These are phyloP conservation scores for Ichneumoninae sp. DNA, from an alignment of 2,888 invertebrate genomes.

Conservation along the genomic window DNA sequence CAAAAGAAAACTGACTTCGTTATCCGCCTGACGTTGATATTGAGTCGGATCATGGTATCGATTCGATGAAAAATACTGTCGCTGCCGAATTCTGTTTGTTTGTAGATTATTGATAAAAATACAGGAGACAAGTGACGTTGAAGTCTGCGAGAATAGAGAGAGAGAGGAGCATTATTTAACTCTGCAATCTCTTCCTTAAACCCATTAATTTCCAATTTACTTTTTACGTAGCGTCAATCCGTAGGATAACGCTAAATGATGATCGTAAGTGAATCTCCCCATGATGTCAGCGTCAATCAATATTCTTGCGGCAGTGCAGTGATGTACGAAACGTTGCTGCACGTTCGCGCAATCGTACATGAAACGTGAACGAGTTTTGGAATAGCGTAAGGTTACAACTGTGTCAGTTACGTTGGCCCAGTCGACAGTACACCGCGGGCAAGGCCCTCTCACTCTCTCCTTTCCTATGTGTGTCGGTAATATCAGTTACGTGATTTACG, in stretches of 20 bases:
- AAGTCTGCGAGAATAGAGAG: too few species aligned
- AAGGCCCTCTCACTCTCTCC: not conserved
- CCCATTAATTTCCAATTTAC: too few species aligned
- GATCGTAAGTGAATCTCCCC: not conserved
- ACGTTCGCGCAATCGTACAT: conserved; percentile 13
- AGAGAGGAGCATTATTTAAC: too few species aligned
- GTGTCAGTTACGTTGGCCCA: conserved; percentile 14
- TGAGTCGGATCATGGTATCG: too few species aligned
- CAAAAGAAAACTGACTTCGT: too few species aligned
- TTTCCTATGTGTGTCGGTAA: conserved; percentile 56
- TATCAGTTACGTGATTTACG: conserved; percentile 78
- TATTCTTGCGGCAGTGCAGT: not conserved
- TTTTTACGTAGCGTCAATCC: not conserved
- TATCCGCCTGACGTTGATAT: too few species aligned
- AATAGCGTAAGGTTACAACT: not conserved
- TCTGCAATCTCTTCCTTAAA: too few species aligned
- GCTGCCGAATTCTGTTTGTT: too few species aligned
- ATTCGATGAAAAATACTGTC: too few species aligned
- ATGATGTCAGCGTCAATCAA: not conserved
- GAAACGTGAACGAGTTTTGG: conserved; percentile 14
- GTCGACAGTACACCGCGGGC: conserved; percentile 19
- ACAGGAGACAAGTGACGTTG: too few species aligned
- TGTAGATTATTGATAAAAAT: too few species aligned
- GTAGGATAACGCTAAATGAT: not conserved
- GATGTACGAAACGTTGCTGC: not conserved